phyloP scores from a whole-genome alignment of 1,140 invertebrate genomes.

The Sinella curviseta region DNA sequence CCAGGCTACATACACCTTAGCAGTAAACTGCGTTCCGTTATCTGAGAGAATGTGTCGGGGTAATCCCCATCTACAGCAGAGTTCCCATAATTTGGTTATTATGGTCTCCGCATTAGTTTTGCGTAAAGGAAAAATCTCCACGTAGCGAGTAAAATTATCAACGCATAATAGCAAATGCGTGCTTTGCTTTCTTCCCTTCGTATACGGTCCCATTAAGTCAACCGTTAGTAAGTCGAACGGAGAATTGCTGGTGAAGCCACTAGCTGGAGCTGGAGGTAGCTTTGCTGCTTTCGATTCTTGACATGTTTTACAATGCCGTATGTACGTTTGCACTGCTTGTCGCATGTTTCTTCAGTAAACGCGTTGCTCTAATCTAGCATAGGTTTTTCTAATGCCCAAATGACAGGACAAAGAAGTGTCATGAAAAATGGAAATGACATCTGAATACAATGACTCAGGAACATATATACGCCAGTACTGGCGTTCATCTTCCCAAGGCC shows the following conservation, averaged over 20 bases:
- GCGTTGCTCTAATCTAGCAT: background rate
- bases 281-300: background rate
- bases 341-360: conserved; percentile 8
- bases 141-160: conserved; percentile 57
- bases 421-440: conserved; percentile 1
- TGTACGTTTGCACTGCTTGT: conserved; percentile 9
- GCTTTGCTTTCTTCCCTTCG: conserved; percentile 49
- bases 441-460: background rate
- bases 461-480: background rate
- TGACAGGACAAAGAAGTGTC: background rate
- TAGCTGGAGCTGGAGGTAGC: conserved; percentile 12
- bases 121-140: conserved; percentile 54
- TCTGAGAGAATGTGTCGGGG: conserved; percentile 29
- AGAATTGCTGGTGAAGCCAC: background rate
- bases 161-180: conserved; percentile 56
- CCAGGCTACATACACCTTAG: background rate
- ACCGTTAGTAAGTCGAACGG: conserved; percentile 51
- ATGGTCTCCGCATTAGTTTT: conserved; percentile 50
- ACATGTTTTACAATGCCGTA: conserved; percentile 22
- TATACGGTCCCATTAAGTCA: conserved; percentile 52
- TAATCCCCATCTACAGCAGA: conserved; percentile 23
- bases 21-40: conserved; percentile 32
- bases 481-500: background rate
- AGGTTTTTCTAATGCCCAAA: background rate
- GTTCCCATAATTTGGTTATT: conserved; percentile 16